These are phyloP conservation scores for Caranx melampygus DNA, from an alignment of 2,113 vertebrate species.

Conservation along the genomic window DNA sequence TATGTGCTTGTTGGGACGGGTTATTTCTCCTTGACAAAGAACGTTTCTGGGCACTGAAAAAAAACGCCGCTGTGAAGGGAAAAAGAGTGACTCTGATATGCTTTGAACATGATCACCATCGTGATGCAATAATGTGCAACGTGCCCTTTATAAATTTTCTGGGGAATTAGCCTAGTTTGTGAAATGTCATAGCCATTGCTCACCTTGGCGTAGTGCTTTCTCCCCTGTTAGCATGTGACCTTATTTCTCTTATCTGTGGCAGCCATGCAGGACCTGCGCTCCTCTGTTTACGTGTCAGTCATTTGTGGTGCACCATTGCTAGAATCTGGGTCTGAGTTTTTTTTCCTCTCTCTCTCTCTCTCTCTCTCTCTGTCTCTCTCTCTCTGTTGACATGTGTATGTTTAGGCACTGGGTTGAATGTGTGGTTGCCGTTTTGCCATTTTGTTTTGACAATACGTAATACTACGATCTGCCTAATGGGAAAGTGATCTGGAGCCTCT, in stretches of 20 bases:
- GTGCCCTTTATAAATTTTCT: slow-evolving; percentile 76
- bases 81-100: slow-evolving; percentile 36
- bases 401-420: neutral
- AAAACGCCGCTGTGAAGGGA: slow-evolving; percentile 1
- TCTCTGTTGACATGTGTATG: neutral
- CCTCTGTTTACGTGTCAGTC: slow-evolving; percentile 65
- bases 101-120: slow-evolving; percentile 59
- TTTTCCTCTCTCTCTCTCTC: neutral
- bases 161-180: slow-evolving; percentile 80
- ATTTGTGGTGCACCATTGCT: slow-evolving; percentile 33
- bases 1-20: slow-evolving; percentile 34
- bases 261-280: slow-evolving; percentile 75
- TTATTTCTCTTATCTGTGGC: slow-evolving; percentile 79
- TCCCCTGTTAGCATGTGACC: slow-evolving; percentile 79
- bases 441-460: slow-evolving; percentile 60
- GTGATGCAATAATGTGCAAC: slow-evolving; percentile 75
- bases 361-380: neutral
- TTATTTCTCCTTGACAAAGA: slow-evolving; percentile 39
- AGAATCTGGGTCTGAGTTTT: slow-evolving; percentile 30
- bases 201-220: slow-evolving; percentile 68
- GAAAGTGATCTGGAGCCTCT: slow-evolving; percentile 60
- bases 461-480: slow-evolving; percentile 52
- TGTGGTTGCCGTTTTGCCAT: slow-evolving; percentile 34
- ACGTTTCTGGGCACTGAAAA: neutral
- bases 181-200: slow-evolving; percentile 82